phyloP scores from a whole-genome alignment of 2,888 invertebrate genomes.

The Loripinus fragilis region DNA sequence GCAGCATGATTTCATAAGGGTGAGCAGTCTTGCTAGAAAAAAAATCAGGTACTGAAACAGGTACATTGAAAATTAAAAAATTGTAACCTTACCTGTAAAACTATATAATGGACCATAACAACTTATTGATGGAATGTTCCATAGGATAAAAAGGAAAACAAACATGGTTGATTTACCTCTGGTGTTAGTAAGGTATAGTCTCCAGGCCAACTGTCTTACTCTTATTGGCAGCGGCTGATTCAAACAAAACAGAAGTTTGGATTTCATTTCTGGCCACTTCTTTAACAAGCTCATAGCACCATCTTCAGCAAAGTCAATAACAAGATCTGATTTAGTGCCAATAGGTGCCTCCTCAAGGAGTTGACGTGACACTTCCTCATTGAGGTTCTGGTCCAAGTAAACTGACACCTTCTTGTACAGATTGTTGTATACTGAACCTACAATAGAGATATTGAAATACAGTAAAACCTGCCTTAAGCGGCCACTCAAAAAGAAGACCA shows the following conservation, averaged over 20 bases:
- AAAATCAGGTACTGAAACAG: no score
- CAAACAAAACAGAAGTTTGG: slow-evolving; percentile 79
- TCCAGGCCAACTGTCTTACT: slow-evolving; percentile 80
- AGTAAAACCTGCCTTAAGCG: no score
- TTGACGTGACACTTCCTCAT: slow-evolving; percentile 80
- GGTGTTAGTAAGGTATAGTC: slow-evolving; percentile 79
- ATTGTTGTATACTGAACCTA: slow-evolving; percentile 76
- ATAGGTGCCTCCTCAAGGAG: slow-evolving; percentile 79
- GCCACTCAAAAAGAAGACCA: no score
- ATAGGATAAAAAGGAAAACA: no score
- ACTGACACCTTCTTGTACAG: slow-evolving; percentile 78
- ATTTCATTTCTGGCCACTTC: slow-evolving; percentile 83
- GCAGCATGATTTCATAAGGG: no score
- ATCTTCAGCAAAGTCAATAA: slow-evolving; percentile 80
- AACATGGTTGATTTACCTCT: slow-evolving; percentile 72
- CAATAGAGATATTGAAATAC: no score
- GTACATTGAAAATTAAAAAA: no score
- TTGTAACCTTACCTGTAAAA: no score
- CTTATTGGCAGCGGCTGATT: slow-evolving; percentile 80
- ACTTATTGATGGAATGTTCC: no score
- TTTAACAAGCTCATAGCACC: slow-evolving; percentile 80
- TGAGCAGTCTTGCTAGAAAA: no score
- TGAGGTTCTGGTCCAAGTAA: slow-evolving; percentile 80
- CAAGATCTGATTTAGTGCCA: slow-evolving; percentile 81
- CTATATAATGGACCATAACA: no score